Conservation (phyloP, 1,140 invertebrate genomes). For the Dinothrombium tinctorium region DNA sequence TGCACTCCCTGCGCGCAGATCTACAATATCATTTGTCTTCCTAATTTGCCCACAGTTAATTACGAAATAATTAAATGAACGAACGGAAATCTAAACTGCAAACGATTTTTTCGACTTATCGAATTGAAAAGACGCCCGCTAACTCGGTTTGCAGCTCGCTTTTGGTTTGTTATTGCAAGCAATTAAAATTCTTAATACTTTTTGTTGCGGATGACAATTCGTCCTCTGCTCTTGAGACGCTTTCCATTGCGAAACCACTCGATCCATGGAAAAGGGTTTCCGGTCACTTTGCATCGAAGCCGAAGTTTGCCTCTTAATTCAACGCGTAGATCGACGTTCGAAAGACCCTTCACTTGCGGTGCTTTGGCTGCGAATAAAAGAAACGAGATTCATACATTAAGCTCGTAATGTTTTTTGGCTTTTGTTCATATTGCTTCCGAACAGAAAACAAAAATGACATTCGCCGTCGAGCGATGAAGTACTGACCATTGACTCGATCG, state of each 20-base stretch:
- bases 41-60: too few species aligned
- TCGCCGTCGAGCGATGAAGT: too few species aligned
- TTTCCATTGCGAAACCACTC: slow-evolving; percentile 16
- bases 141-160: too few species aligned
- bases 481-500: too few species aligned
- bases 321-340: slow-evolving; percentile 3
- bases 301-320: slow-evolving; percentile 9
- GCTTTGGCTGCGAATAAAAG: not conserved
- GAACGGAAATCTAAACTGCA: too few species aligned
- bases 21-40: too few species aligned
- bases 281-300: slow-evolving; percentile 12
- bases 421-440: not conserved
- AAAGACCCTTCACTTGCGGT: slow-evolving; percentile 3
- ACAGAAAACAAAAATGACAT: not conserved
- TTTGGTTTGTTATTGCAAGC: too few species aligned
- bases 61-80: too few species aligned
- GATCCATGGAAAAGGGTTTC: slow-evolving; percentile 16
- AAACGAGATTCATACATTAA: not conserved
- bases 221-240: slow-evolving; percentile 9
- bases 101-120: too few species aligned
- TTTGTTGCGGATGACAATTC: slow-evolving; percentile 11
- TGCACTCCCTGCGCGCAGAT: too few species aligned
- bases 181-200: too few species aligned
- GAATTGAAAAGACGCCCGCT: too few species aligned
- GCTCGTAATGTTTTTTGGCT: not conserved